These are phyloP conservation scores for Spizaetus ornatus DNA, from an alignment of 2,113 vertebrate species.

Conservation along the genomic window DNA sequence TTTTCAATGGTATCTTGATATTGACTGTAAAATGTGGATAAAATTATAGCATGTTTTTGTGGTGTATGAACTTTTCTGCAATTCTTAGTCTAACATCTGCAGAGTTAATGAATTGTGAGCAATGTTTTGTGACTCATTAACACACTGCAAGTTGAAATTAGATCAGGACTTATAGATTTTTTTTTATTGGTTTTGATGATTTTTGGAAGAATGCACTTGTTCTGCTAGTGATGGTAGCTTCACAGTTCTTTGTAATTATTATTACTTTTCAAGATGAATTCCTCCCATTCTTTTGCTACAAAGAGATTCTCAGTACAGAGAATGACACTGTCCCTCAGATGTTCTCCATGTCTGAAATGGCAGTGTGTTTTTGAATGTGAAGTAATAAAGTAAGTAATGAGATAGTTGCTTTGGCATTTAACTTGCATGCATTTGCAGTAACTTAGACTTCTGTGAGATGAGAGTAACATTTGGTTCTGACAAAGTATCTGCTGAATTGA, in stretches of 20 bases:
- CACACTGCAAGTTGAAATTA: not conserved
- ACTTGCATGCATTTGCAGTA: slow-evolving; percentile 20
- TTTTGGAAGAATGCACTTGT: not conserved
- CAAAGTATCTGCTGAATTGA: not conserved
- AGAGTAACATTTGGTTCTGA: not conserved
- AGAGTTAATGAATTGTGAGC: not conserved
- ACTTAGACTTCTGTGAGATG: not conserved
- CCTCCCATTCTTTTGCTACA: not conserved
- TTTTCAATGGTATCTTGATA: not conserved
- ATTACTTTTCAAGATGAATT: not conserved
- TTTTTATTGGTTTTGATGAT: not conserved
- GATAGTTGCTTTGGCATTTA: not conserved
- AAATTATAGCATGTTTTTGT: not conserved
- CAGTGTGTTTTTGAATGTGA: not conserved
- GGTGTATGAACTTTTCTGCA: not conserved
- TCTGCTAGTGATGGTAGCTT: not conserved
- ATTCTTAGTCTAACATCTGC: not conserved
- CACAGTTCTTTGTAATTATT: not conserved
- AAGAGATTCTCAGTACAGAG: not conserved
- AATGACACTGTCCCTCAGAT: not conserved
- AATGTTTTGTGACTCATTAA: not conserved
- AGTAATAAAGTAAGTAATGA: not conserved
- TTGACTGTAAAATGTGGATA: not conserved
- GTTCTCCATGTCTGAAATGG: not conserved
- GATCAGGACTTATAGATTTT: not conserved